phyloP scores from a whole-genome alignment of 2,113 vertebrate species.

The Salminus brasiliensis region DNA sequence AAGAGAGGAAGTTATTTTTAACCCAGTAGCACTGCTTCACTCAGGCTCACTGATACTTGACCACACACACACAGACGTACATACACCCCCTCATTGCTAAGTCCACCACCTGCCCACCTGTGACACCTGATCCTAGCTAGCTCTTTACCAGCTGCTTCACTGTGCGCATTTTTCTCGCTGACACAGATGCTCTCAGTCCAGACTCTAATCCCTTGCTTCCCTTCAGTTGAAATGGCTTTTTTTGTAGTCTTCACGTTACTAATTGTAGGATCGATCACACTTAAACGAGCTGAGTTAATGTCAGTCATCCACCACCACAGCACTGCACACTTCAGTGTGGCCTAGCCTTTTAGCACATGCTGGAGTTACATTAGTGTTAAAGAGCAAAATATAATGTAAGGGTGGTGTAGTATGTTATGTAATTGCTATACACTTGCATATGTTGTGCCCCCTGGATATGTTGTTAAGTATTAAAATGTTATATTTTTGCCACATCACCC shows the following conservation, averaged over 20 bases:
- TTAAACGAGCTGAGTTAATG: not conserved
- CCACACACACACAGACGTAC: conserved; percentile 8
- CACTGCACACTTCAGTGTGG: not conserved
- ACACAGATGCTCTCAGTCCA: conserved; percentile 13
- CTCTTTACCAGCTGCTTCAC: conserved; percentile 39
- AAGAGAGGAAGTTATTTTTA: conserved; percentile 43
- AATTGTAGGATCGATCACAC: conserved; percentile 13
- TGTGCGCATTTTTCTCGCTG: conserved; percentile 12
- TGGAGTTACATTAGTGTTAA: not conserved
- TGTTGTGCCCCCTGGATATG: too few species aligned
- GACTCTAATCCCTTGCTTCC: not conserved
- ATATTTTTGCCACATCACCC: too few species aligned
- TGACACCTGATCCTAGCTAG: conserved; percentile 40
- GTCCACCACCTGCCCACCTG: conserved; percentile 48
- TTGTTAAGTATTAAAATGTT: too few species aligned
- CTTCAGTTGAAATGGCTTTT: not conserved
- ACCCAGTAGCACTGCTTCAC: not conserved
- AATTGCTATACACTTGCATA: too few species aligned
- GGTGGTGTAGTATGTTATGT: not conserved
- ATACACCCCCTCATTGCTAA: not conserved
- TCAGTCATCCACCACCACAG: not conserved
- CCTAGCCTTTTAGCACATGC: not conserved
- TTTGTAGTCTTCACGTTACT: not conserved
- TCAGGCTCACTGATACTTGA: conserved; percentile 34
- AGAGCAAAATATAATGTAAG: not conserved